Base-by-base conservation (phyloP, 2,888 invertebrate genomes). In the Meta bourneti region DNA sequence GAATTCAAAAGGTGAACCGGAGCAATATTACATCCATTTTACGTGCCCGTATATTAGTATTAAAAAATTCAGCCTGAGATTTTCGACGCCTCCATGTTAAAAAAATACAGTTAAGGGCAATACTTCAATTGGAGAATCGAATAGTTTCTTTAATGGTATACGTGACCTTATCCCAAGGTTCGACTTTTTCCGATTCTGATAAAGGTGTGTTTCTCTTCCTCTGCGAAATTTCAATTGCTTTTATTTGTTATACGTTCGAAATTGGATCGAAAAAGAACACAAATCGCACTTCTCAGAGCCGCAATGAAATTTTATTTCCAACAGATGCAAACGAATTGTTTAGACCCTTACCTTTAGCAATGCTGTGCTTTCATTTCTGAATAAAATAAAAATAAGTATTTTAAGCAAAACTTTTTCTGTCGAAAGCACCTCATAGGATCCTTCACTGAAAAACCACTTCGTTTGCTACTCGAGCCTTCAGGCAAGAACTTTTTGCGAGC, bases 401-500 rank as follows among this genome's bases (percentile, higher is more conserved):
- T 34, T 61, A 61, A 11, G 61, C 13, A 61, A 16, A 61, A 16
- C 11, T 61, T 61, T 34, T 34, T 61, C 5, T 61, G 61, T 16
- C 61, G 61, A 16, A 61, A 61, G 11, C 16, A 11, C 61, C 61
- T 61, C 11, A 61, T 8, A 16, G 16, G 61, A 61, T 61, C 13
- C 61, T 61, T 61, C 61, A 11, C 11, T 16, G 11, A 61, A 61
- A 61, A 61, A 61, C 61, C 61, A 9, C 61, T 61, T 61, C 61
- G 61, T 61, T 61, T 61, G 61, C 52, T 52, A 13, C 49, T 72
- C 16, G 61, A 7, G 52, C 82, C 71, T 72, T 9, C 20, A 71
- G 82, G 72, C 52, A 52, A 16, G 19, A 82, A 82, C 82, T 82
- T 82, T 82, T 51, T 72, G 61, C 19, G 82, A 82, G 49, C 72